Evolutionary conservation across 2,113 vertebrate species (phyloP), one percentile per base, ranked within the genome.

Genomic region (Mormyrus iriodes): DNA sequence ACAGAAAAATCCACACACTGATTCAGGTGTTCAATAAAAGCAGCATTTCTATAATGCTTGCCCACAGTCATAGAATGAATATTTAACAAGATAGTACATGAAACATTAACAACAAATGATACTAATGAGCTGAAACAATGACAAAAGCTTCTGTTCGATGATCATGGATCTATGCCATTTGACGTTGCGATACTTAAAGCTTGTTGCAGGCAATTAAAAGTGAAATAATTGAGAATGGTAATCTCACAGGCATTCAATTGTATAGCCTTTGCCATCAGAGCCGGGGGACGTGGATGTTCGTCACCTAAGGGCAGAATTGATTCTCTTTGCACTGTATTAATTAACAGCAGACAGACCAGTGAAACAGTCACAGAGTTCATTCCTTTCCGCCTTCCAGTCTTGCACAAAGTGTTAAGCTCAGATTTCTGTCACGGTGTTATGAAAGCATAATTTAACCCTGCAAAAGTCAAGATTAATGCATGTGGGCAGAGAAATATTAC

Each of bases 131-230:
- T 49, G 61, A 88, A 88, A 69, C 61, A 61, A 65, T 52, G 55
- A 87, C 86, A 79, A 82, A 21, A 48, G 48, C 10, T 88, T 52
- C 46, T 53, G 46, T 88, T 52, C 73, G 73, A 88, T 88, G 73
- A 42, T 61, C 46, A 27, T 51, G 69, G 88, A 88, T 88, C 48
- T 82, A 31, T 79, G 17, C 65, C 51, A 19, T 79, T 52, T 88
- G 88, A 82, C 88, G 82, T 82, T 88, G 27, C 31, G 39, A 52
- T 69, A 82, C 27, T 88, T 88, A 88, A 9, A 79, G 31, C 21
- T 86, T 86, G 84, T 86, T 86, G 49, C 84, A 52, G 65, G 88
- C 88, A 88, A 76, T 88, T 88, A 88, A 82, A 88, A 82, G 48
- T 39, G 69, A 79, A 44, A 48, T 79, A 52, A 79, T 39, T 19